Evolutionary conservation across 2,113 vertebrate genomes (phyloP).

Genomic region (Salminus brasiliensis): DNA sequence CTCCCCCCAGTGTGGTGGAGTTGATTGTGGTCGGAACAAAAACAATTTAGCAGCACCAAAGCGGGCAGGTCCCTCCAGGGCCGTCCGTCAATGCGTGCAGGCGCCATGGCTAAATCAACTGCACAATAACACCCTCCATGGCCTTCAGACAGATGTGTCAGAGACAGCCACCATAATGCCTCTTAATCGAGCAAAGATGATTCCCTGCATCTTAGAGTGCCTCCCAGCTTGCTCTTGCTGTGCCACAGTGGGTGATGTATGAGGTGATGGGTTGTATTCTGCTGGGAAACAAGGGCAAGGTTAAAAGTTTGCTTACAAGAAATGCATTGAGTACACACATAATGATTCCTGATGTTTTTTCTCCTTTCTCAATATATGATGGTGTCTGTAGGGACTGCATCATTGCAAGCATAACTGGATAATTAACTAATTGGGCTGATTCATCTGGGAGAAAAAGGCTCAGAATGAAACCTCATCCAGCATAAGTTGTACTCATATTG

Average conservation of each 20-base stretch:
- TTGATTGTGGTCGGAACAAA: slow-evolving; percentile 20
- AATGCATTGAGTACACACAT: slow-evolving; percentile 20
- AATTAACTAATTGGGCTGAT: slow-evolving; percentile 37
- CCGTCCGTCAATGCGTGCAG: background rate
- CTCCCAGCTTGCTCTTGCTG: background rate
- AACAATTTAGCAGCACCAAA: background rate
- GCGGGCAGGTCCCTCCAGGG: slow-evolving; percentile 13
- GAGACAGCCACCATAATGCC: slow-evolving; percentile 14
- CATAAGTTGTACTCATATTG: background rate
- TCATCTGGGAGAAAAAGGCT: slow-evolving; percentile 3
- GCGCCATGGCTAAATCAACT: slow-evolving; percentile 18
- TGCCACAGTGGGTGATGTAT: slow-evolving; percentile 4
- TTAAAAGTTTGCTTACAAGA: slow-evolving; percentile 14
- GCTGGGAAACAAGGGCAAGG: background rate
- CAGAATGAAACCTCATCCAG: background rate
- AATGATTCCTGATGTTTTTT: slow-evolving; percentile 27
- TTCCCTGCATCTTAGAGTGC: background rate
- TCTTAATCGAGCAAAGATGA: background rate
- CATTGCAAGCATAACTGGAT: slow-evolving; percentile 7
- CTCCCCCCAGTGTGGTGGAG: background rate
- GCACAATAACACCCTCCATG: slow-evolving; percentile 17
- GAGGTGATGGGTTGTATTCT: background rate
- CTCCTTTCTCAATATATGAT: slow-evolving; percentile 31
- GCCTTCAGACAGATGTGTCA: slow-evolving; percentile 13
- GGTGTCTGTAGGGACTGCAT: slow-evolving; percentile 14